Percentiles rank a stretch among this genome's conserved stretches.
Conservation (phyloP, 1,140 invertebrate genomes). For the Melitaea cinxia region DNA sequence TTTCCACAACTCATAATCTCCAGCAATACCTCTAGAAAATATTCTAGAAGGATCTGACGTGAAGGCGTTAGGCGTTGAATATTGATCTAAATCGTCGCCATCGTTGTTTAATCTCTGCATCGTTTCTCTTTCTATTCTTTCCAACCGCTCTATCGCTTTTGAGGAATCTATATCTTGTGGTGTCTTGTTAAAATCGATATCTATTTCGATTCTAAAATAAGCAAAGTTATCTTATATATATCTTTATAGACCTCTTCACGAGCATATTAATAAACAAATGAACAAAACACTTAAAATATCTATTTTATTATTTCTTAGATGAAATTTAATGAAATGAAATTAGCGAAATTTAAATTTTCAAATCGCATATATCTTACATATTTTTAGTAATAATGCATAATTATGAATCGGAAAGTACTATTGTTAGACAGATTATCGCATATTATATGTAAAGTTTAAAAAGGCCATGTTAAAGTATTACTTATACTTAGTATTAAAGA, state of each 20-base stretch:
- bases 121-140: slow-evolving; percentile 70
- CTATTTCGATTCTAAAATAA: slow-evolving; percentile 63
- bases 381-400: too few relatives aligned
- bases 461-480: neutral
- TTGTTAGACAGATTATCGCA: too few relatives aligned
- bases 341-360: too few relatives aligned
- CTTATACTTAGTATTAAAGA: neutral
- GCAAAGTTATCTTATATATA: neutral
- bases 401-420: too few relatives aligned
- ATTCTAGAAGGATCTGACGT: slow-evolving; percentile 33
- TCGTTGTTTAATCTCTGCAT: slow-evolving; percentile 48
- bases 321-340: too few relatives aligned
- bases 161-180: slow-evolving; percentile 54
- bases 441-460: neutral
- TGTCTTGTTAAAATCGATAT: slow-evolving; percentile 62
- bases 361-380: too few relatives aligned
- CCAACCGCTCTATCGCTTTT: slow-evolving; percentile 59
- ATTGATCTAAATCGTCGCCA: neutral
- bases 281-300: too few relatives aligned
- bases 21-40: slow-evolving; percentile 32
- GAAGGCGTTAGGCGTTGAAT: slow-evolving; percentile 8
- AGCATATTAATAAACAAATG: neutral
- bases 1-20: slow-evolving; percentile 41
- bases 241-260: neutral
- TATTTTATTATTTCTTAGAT: too few relatives aligned